Base-by-base conservation (phyloP, 1,140 invertebrate genomes). In the Varroa destructor region DNA sequence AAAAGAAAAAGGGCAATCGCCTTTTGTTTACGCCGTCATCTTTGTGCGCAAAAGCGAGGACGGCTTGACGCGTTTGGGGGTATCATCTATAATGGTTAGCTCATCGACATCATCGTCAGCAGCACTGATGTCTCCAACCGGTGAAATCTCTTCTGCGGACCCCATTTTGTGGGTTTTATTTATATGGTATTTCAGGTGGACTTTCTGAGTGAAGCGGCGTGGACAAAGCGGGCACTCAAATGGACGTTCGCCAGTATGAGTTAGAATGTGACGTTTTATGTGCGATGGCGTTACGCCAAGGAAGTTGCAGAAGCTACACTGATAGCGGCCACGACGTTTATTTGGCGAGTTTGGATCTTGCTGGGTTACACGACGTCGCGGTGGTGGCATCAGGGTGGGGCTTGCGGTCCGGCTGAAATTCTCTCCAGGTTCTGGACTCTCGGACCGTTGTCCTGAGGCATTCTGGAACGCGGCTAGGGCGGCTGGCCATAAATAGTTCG, bases 201-300 rank as follows among this genome's bases (percentile, higher is more conserved):
- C 91, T 80, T 95, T 95, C 51, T 91, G 84, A 78, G 93, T 94
- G 79, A 94, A 91, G 56, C 89, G 83, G 79, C 93, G 93, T 76
- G 90, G 88, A 79, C 91, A 95, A 71, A 91, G 88, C 67, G 88
- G 84, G 79, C 91, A 94, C 78, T 93, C 89, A 77, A 92, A 95
- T 2, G 90, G 90, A 73, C 90, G 83, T 79, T 92, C 90, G 71
- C 90, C 90, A 75, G 89, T 91, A 79, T 92, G 90, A 71, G 76
- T 78, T 43, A 72, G 86, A 81, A 89, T 90, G 80, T 92, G 90
- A 81, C 92, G 89, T 81, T 91, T 91, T 89, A 93, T 91, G 81
- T 91, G 89, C 12, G 43, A 71, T 70, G 61, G 61, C 40, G 61
- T 67, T 8, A 67, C 61, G 8, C 61, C 61, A 37, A 67, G 61